Evolutionary conservation across 2,797 vertebrate genomes (phyloP).

Genomic region (Sebastes itinus): DNA sequence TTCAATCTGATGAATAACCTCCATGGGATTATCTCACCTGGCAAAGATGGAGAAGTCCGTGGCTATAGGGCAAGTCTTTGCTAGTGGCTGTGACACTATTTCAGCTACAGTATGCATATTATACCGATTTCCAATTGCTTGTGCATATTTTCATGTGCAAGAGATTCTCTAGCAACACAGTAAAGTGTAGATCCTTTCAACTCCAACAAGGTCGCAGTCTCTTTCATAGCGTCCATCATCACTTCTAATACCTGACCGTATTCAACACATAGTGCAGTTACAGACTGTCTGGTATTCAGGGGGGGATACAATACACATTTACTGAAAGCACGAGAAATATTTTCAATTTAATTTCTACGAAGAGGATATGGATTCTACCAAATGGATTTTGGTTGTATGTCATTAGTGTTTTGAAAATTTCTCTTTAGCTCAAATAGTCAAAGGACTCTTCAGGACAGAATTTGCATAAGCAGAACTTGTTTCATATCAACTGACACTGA

Average conservation of each 20-base stretch:
- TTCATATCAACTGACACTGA: too few species aligned
- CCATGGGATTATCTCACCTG: slow-evolving; percentile 46
- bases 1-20: slow-evolving; percentile 43
- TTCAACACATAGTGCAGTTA: not conserved
- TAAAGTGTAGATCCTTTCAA: not conserved
- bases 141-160: not conserved
- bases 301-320: not conserved
- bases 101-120: not conserved
- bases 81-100: slow-evolving; percentile 12
- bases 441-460: too few species aligned
- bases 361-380: not conserved
- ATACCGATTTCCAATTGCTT: not conserved
- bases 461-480: too few species aligned
- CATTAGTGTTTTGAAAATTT: too few species aligned
- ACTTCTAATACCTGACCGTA: not conserved
- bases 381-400: not conserved
- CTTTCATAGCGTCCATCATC: not conserved
- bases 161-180: not conserved
- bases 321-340: not conserved
- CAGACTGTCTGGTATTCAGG: not conserved
- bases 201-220: not conserved
- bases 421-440: too few species aligned
- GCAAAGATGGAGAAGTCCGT: slow-evolving; percentile 35
- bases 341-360: not conserved
- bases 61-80: slow-evolving; percentile 38